Base-by-base conservation (phyloP, 2,797 vertebrate species). In the Enteromius mattozi region DNA sequence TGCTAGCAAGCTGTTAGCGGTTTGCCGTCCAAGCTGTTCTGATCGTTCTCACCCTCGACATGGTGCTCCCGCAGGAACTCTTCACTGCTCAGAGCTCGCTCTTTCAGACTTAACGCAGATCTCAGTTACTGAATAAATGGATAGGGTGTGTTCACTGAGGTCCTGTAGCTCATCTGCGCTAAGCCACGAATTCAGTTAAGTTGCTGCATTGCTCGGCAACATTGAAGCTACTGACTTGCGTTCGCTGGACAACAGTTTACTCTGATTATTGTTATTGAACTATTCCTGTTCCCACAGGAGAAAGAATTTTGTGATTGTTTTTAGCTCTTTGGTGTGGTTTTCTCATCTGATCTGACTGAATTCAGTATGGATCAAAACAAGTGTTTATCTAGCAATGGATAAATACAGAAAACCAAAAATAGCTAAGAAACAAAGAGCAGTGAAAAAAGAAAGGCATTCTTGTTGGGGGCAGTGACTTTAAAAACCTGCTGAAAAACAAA, bases 21-120 rank as follows among this genome's bases (percentile, higher is more conserved):
- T 78, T 78, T 45, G 54, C 68, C 78, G 14, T 17, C 56, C 75
- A 79, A 66, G 76, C 68, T 79, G 85, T 80, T 83, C 54, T 68
- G 75, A 35, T 68, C 45, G 13, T 80, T 83, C 42, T 49, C 61
- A 49, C 77, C 33, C 45, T 66, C 42, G 2, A 35, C 61, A 9
- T 51, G 78, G 21, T 10, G 78, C 45, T 35, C 59, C 40, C 78
- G 3, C 30, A 79, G 61, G 61, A 80, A n/a, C 45, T 3, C 17
- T 65, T 49, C 24, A 47, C 1, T 33, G 30, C 74, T 77, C 51
- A 59, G 19, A 16, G 35, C 6, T 40, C 4, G 27, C 77, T 33
- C 77, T 47, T 17, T 17, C 42, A 17, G 42, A n/a, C 68, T 70
- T 42, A n/a, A n/a, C 3, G 68, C 4, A 8, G 16, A 49, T 49